A percentile compares a stretch with the other conserved stretches of the same genome.
These are phyloP conservation scores for Lagopus leucura DNA, from an alignment of 2,113 vertebrate species.

Conservation along the genomic window DNA sequence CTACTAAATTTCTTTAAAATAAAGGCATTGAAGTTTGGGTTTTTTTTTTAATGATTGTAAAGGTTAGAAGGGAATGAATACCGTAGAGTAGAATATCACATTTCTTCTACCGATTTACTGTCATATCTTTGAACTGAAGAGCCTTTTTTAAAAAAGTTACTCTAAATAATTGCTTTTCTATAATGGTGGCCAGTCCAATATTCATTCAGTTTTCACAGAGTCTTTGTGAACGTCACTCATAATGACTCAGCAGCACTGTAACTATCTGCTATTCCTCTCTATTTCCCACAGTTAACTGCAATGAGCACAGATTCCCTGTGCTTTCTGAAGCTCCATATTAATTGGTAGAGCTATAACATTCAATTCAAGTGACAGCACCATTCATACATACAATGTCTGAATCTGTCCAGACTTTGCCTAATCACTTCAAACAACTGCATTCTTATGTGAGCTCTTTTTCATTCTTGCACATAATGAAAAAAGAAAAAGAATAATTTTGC, in stretches of 20 bases:
- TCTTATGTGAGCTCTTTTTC: background rate
- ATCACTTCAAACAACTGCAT: background rate
- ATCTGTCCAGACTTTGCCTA: background rate
- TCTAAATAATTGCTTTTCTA: background rate
- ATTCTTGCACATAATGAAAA: background rate
- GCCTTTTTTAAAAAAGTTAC: background rate
- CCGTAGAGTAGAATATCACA: background rate
- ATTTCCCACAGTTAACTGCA: background rate
- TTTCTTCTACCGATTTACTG: background rate
- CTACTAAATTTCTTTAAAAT: background rate
- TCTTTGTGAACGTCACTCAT: background rate
- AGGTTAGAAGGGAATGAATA: background rate
- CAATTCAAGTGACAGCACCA: conserved; percentile 39
- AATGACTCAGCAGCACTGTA: background rate
- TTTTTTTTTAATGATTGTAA: background rate
- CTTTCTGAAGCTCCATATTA: background rate
- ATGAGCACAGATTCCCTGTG: background rate
- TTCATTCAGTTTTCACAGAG: background rate
- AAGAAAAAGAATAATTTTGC: background rate
- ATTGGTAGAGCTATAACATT: background rate
- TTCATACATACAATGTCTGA: background rate
- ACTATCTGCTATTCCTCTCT: background rate
- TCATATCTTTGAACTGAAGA: background rate
- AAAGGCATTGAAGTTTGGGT: background rate
- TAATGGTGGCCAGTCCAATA: background rate